Evolutionary conservation across 2,888 invertebrate genomes (phyloP), one percentile per base, ranked within the genome.

Genomic region (Malthinus flaveolus): DNA sequence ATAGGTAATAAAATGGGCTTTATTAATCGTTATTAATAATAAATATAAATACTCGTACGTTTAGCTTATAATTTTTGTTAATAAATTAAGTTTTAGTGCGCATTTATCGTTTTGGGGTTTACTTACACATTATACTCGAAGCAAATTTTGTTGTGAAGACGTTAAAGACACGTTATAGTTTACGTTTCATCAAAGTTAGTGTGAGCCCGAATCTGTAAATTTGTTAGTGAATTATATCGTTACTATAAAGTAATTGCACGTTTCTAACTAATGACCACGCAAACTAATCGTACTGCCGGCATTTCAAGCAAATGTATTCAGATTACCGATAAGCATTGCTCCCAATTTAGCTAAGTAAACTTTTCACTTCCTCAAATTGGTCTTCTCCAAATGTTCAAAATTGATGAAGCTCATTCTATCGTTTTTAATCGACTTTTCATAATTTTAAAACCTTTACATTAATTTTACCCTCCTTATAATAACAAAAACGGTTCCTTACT

Each of bases 271-370:
- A 55, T 55, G 56, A 46, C 50, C 56, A 50, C 46, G 44, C 50
- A 56, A 56, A 56, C 56, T 56, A 56, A 56, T 56, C 56, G 56
- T 34, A 56, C 56, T 50, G 46, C 36, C 50, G 45, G 33, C 37
- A 46, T 46, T 56, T 49, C 55, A 49, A 55, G 55, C 37, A 56
- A 56, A 56, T 56, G 56, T 46, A 50, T 56, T 50, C 50, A 50
- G 46, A 56, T 56, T 50, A 49, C 42, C 56, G 56, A 56, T 50
- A 50, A 56, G 49, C 56, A 56, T 45, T 49, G 50, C 34, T 50
- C 44, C 46, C 56, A 56, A 50, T 56, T 56, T 56, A 34, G 46
- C 56, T 50, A 56, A 56, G 56, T 56, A 56, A 56, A 56, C 56
- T 56, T 50, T 56, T 56, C 50, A 56, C 56, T 56, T 45, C 46